Base-by-base conservation (phyloP, 2,797 vertebrate species). In the Orientallactaga sibirica region DNA sequence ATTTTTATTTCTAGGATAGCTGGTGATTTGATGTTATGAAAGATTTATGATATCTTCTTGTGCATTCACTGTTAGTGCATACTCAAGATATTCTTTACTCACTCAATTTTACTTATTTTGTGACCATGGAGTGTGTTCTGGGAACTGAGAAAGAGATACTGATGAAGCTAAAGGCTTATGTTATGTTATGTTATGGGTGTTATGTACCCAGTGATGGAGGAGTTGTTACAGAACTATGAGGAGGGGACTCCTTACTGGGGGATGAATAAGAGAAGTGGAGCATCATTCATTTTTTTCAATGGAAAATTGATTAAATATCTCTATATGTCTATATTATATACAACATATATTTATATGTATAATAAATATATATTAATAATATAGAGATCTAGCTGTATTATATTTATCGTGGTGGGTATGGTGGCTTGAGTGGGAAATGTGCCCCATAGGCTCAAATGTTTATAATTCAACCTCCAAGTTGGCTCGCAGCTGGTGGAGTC, bases 1-100 rank as follows among this genome's bases (percentile, higher is more conserved):
- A 29, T 62, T 95, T 86, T 90, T 92, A 8, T 70, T 33, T 83
- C 58, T 55, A 12, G 33, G 33, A 80, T 79, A 88, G 64, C 8
- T 88, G 68, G 43, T 8, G n/a, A 66, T 41, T 68, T 29, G 9
- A 64, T 61, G 25, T 3, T 10, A 37, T 58, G 18, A 12, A 90
- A 78, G 19, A 43, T 79, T 80, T 91, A 43, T 71, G 61, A 48
- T 78, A 14, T 73, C 29, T 67, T 55, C 95, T n/a, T 79, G 76
- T 29, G 12, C 4, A 16, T 64, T 75, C 37, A 24, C 25, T 81
- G 24, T 78, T 73, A 58, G 55, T 67, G 27, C 24, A n/a, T n/a
- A 37, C 4, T 90, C 22, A 76, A 43, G 22, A 37, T 5, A 61
- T 33, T 67, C 8, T 4, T 81, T 24, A 68, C 78, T 76, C 29